phyloP scores from a whole-genome alignment of 2,113 vertebrate genomes.

The Phalacrocorax carbo region DNA sequence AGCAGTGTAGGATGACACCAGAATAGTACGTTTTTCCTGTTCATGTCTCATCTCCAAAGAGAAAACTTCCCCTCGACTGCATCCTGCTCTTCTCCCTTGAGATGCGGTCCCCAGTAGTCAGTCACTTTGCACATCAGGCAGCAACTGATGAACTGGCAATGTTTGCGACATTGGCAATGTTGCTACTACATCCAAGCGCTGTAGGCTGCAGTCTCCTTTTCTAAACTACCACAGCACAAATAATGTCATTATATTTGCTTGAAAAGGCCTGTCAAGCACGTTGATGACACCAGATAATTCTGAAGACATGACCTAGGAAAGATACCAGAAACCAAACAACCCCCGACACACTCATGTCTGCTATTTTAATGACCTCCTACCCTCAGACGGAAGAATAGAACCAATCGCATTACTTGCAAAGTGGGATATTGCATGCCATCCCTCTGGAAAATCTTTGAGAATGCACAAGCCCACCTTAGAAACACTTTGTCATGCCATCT shows the following conservation, averaged over 20 bases:
- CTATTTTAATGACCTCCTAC: background rate
- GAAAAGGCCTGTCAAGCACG: background rate
- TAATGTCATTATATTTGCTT: background rate
- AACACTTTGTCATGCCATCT: background rate
- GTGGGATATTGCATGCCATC: background rate
- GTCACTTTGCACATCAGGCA: background rate
- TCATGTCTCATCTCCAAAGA: background rate
- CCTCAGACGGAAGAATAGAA: background rate
- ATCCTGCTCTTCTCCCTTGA: background rate
- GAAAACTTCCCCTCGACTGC: background rate
- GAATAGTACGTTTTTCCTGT: background rate
- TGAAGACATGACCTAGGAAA: background rate
- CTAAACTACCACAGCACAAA: background rate
- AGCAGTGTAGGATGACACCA: background rate
- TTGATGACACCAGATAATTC: background rate
- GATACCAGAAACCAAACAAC: background rate
- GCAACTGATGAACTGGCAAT: background rate
- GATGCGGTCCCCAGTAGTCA: background rate
- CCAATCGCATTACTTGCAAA: background rate
- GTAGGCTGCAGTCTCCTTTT: background rate
- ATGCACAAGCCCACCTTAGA: background rate
- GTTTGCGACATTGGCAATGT: background rate
- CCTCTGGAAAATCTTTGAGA: background rate
- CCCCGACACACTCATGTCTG: background rate
- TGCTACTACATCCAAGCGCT: background rate